These are phyloP conservation scores for Drosophila paranaensis DNA, from an alignment of 2,888 invertebrate species.

Conservation along the genomic window DNA sequence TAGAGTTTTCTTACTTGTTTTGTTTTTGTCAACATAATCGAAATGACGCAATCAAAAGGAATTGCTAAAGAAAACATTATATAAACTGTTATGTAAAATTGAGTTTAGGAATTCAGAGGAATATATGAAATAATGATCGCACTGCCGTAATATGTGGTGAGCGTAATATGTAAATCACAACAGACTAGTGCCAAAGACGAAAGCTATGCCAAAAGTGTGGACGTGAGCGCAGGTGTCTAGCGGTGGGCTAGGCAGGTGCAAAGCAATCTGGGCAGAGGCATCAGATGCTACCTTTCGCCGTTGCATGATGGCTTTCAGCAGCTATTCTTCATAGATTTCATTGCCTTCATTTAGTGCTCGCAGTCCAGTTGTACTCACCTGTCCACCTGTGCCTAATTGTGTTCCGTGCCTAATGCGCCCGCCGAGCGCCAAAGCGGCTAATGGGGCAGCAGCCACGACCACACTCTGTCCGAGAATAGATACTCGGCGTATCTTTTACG, in stretches of 20 bases:
- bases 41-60: conserved; percentile 11
- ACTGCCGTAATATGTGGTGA: background rate
- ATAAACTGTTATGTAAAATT: conserved; percentile 38
- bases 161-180: too few species aligned
- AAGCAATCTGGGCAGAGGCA: conserved; percentile 2
- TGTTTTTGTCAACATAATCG: background rate
- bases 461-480: conserved; percentile 40
- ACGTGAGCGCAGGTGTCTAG: background rate
- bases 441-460: conserved; percentile 29
- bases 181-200: background rate
- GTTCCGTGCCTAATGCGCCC: conserved; percentile 49
- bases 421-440: conserved; percentile 35
- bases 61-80: conserved; percentile 19
- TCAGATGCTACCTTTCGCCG: conserved; percentile 1
- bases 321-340: background rate
- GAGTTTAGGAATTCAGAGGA: background rate
- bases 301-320: background rate
- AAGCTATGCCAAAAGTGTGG: background rate
- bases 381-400: conserved; percentile 48
- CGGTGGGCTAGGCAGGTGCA: background rate
- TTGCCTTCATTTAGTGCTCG: background rate
- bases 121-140: conserved; percentile 1
- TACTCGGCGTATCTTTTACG: conserved; percentile 26
- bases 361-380: background rate
- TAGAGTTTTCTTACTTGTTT: too few species aligned